These are phyloP conservation scores for Xestia rhomboidea DNA, from an alignment of 2,888 invertebrate species.

Conservation along the genomic window DNA sequence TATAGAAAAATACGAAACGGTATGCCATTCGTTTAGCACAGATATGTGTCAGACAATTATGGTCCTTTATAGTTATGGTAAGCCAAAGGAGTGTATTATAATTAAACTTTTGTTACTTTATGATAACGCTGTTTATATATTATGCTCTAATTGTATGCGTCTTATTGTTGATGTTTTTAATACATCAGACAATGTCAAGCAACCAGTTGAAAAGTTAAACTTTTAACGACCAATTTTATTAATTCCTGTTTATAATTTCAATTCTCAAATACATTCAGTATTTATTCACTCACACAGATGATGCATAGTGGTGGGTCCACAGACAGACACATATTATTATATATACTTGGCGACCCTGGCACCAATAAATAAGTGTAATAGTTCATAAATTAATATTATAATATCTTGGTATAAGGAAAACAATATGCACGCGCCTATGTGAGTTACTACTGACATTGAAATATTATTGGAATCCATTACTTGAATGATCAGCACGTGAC, in stretches of 20 bases:
- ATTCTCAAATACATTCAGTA: conserved; percentile 7
- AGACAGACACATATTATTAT: neutral
- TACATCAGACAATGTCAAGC: neutral
- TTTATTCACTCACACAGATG: conserved; percentile 16
- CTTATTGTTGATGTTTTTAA: neutral
- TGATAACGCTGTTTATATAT: neutral
- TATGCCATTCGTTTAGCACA: neutral
- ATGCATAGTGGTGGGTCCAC: conserved; percentile 7
- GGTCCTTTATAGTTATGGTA: neutral
- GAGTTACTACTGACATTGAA: conserved; percentile 48
- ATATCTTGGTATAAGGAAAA: conserved; percentile 56
- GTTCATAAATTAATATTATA: conserved; percentile 31
- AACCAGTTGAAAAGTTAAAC: neutral
- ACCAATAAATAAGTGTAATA: conserved; percentile 48
- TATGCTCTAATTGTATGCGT: neutral
- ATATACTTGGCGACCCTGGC: conserved; percentile 52
- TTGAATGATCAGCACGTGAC: conserved; percentile 7
- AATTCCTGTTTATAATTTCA: conserved; percentile 13
- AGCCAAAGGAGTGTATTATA: neutral
- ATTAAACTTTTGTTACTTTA: neutral
- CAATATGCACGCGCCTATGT: conserved; percentile 18
- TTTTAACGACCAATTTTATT: neutral
- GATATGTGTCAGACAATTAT: neutral
- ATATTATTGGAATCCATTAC: conserved; percentile 32
- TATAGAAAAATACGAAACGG: neutral